A percentile compares a stretch with the other conserved stretches of the same genome.
These are phyloP conservation scores for Elmis aenea DNA, from an alignment of 2,888 invertebrate genomes.

Conservation along the genomic window DNA sequence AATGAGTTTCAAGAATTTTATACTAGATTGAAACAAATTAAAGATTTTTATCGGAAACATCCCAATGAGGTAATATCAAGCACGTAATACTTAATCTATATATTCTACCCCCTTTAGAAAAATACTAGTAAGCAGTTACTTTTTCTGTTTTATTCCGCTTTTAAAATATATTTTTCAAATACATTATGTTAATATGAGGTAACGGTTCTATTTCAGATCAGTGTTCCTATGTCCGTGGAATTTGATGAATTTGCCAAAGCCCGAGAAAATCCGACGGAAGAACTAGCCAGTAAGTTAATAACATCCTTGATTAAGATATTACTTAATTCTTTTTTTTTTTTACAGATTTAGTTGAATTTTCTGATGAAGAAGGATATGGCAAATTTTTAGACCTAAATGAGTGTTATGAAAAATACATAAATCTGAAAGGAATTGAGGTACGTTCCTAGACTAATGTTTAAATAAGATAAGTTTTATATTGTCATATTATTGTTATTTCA, in stretches of 20 bases:
- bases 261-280: slow-evolving; percentile 86
- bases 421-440: slow-evolving; percentile 93
- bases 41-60: slow-evolving; percentile 94
- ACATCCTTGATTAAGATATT: neutral
- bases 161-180: too few relatives aligned
- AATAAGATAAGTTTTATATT: slow-evolving; percentile 16
- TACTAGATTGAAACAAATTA: slow-evolving; percentile 84
- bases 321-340: slow-evolving; percentile 15
- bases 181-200: too few relatives aligned
- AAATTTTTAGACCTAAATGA: slow-evolving; percentile 96
- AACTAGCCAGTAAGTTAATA: slow-evolving; percentile 59
- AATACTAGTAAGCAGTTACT: too few relatives aligned
- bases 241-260: slow-evolving; percentile 91
- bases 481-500: slow-evolving; percentile 36
- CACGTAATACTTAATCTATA: neutral
- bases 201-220: too few relatives aligned
- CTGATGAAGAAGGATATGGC: slow-evolving; percentile 99
- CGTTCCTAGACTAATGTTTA: too few relatives aligned
- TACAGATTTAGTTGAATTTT: slow-evolving; percentile 85
- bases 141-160: too few relatives aligned
- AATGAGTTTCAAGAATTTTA: slow-evolving; percentile 99
- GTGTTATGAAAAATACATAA: slow-evolving; percentile 92
- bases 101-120: neutral
- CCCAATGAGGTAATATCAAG: slow-evolving; percentile 85
- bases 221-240: slow-evolving; percentile 95